Base-by-base conservation (phyloP, 1,140 invertebrate species). In the Cherax destructor region DNA sequence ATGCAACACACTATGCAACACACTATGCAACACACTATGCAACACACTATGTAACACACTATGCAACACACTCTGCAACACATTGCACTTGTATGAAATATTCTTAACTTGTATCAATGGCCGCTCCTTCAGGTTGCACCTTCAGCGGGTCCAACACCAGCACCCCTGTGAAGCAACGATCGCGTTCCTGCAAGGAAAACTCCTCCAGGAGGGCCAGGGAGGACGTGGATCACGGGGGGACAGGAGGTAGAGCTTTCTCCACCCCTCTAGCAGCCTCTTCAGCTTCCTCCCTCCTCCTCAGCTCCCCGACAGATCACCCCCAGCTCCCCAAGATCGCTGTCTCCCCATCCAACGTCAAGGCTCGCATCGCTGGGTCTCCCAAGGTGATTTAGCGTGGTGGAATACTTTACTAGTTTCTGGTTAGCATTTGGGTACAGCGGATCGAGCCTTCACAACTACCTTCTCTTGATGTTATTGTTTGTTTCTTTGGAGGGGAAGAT, bases 281-380 rank as follows among this genome's bases (percentile, higher is more conserved):
- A 4, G 7, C 50, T 4, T 13, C 47, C 6, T 50, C 77, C 47
- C 47, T 30, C 77, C 77, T 21, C 77, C 47, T 7, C 41, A 4
- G 6, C 47, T 30, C 77, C 3, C 77, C 77, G 1, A 74, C 69
- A 6, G 69, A 65, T 3, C 13, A 18, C 1, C 6, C 76, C n/a
- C 21, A 21, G 21, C 56, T 83, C 16, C 59, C 80, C 80, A 56
- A 65, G 80, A 83, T 65, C 30, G 50, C 80, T 52, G 80, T 83
- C 3, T 83, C 80, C 52, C 80, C 80, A 13, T 83, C 80, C 3
- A 83, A 83, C n/a, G 80, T 83, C 1, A 56, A 52, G 56, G 80
- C 80, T 21, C 10, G 80, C 21, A 83, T 83, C 24, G 80, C 80
- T 21, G 80, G 80, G 0, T 83, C 80, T 18, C 80, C 80, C 4